These are phyloP conservation scores for Danaus melanippus DNA, from an alignment of 1,140 invertebrate genomes.

Conservation along the genomic window DNA sequence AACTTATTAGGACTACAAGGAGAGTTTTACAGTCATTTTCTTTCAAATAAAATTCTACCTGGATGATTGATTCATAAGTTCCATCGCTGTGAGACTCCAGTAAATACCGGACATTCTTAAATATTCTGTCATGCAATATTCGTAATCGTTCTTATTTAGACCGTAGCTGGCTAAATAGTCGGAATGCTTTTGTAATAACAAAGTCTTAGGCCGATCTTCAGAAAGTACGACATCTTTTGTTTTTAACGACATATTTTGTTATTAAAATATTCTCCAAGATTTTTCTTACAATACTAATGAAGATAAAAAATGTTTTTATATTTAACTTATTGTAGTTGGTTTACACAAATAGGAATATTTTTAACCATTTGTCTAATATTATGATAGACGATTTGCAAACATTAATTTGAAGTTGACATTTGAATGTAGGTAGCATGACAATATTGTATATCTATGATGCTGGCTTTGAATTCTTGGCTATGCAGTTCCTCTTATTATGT, in stretches of 20 bases:
- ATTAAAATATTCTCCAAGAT: neutral
- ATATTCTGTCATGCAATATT: conserved; percentile 96
- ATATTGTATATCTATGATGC: too few relatives aligned
- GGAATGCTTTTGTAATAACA: conserved; percentile 89
- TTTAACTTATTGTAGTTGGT: too few relatives aligned
- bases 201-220: conserved; percentile 46
- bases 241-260: conserved; percentile 44
- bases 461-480: too few relatives aligned
- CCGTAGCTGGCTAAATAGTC: conserved; percentile 92
- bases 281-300: too few relatives aligned
- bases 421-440: too few relatives aligned
- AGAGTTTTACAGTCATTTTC: conserved; percentile 1
- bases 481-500: too few relatives aligned
- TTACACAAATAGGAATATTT: too few relatives aligned
- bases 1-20: neutral
- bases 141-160: conserved; percentile 93
- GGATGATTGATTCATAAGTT: conserved; percentile 89
- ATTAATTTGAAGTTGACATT: too few relatives aligned
- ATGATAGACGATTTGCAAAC: too few relatives aligned
- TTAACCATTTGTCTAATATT: too few relatives aligned
- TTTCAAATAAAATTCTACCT: conserved; percentile 34
- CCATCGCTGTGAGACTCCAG: conserved; percentile 96
- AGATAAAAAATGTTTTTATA: too few relatives aligned
- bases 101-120: conserved; percentile 97
- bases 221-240: conserved; percentile 56